Conservation (phyloP, 2,797 vertebrate species). For the Channallabes apus region DNA sequence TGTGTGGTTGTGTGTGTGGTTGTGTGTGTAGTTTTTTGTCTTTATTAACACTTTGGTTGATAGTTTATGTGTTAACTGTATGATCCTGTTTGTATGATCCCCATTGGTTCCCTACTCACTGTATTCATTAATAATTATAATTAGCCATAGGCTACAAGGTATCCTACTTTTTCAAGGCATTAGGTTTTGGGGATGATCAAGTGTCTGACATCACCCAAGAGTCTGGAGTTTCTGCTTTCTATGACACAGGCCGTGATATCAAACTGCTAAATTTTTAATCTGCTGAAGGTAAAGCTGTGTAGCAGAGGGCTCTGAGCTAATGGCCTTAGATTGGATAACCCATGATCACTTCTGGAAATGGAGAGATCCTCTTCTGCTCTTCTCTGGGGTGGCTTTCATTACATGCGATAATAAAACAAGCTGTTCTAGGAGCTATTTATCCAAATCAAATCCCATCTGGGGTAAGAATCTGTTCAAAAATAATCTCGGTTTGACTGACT, state of each 20-base stretch:
- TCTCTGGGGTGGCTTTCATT: slow-evolving; percentile 59
- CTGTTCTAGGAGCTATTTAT: slow-evolving; percentile 48
- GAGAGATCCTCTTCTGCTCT: slow-evolving; percentile 51
- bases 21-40: neutral
- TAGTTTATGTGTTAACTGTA: neutral
- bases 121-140: slow-evolving; percentile 8
- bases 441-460: slow-evolving; percentile 29
- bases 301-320: slow-evolving; percentile 56
- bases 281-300: slow-evolving; percentile 60
- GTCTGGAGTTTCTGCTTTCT: slow-evolving; percentile 49
- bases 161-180: slow-evolving; percentile 36
- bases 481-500: neutral
- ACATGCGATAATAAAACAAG: slow-evolving; percentile 57
- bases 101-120: neutral
- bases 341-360: slow-evolving; percentile 50
- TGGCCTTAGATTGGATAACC: slow-evolving; percentile 66
- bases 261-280: slow-evolving; percentile 71
- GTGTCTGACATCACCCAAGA: slow-evolving; percentile 49
- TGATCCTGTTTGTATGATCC: neutral
- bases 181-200: slow-evolving; percentile 48
- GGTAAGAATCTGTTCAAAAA: neutral
- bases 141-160: neutral
- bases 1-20: too few relatives aligned
- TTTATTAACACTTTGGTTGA: neutral
- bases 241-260: slow-evolving; percentile 51